Evolutionary conservation across 2,888 invertebrate species (phyloP).

Genomic region (Hyposoter didymator): DNA sequence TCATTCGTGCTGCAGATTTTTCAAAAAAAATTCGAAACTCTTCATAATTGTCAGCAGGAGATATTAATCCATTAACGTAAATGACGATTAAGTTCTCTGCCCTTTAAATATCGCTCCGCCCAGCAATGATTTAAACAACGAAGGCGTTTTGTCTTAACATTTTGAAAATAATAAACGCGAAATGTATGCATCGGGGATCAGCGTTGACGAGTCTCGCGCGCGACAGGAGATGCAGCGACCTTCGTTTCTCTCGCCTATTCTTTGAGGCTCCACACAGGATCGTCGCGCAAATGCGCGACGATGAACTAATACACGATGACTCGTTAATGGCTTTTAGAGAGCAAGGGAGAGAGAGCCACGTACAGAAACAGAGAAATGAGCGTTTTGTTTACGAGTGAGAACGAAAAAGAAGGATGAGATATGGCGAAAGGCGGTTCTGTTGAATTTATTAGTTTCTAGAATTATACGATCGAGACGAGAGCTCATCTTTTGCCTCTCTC

Average conservation of each 20-base stretch:
- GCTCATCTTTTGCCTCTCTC: slow-evolving; percentile 27
- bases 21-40: neutral
- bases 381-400: slow-evolving; percentile 30
- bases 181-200: neutral
- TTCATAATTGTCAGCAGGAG: neutral
- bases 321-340: slow-evolving; percentile 61
- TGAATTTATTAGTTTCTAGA: slow-evolving; percentile 67
- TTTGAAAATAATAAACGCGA: neutral
- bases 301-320: slow-evolving; percentile 71
- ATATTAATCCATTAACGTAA: neutral
- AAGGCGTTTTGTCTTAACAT: slow-evolving; percentile 12
- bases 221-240: slow-evolving; percentile 51
- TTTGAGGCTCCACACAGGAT: slow-evolving; percentile 44
- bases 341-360: slow-evolving; percentile 37
- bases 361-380: slow-evolving; percentile 37
- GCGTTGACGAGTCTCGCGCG: slow-evolving; percentile 59
- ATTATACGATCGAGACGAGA: slow-evolving; percentile 59
- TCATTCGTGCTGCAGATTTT: too few species aligned
- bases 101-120: neutral
- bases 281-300: slow-evolving; percentile 69
- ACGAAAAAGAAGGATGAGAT: slow-evolving; percentile 52
- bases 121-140: neutral
- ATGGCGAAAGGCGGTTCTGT: slow-evolving; percentile 59
- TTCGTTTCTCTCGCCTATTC: slow-evolving; percentile 52
- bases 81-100: neutral